Evolutionary conservation across 1,140 invertebrate species (phyloP).

Genomic region (Hycleus cichorii): DNA sequence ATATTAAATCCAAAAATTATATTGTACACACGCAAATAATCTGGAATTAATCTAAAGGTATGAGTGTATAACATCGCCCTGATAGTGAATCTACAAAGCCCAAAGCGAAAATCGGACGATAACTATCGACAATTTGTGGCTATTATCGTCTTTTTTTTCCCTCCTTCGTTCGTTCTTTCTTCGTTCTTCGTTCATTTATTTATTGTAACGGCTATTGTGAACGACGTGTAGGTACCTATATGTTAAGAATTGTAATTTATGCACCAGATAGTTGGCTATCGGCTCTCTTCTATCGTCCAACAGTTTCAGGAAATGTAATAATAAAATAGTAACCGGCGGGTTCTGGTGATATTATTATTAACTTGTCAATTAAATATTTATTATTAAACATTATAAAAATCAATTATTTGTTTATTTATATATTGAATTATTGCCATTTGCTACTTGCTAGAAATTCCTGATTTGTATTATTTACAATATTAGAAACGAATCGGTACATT

Average conservation of each 20-base stretch:
- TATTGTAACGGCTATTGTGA: conserved; percentile 10
- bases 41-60: conserved; percentile 23
- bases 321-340: neutral
- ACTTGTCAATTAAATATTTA: conserved; percentile 9
- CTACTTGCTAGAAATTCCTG: too few species aligned
- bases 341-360: conserved; percentile 8
- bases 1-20: conserved; percentile 35
- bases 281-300: neutral
- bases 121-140: conserved; percentile 28
- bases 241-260: neutral
- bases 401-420: too few species aligned
- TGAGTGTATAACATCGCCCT: conserved; percentile 15
- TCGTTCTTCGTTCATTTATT: conserved; percentile 6
- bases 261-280: conserved; percentile 4
- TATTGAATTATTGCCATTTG: too few species aligned
- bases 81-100: conserved; percentile 21
- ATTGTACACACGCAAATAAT: conserved; percentile 32
- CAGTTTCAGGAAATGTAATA: too few species aligned
- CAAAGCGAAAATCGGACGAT: conserved; percentile 16
- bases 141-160: conserved; percentile 3
- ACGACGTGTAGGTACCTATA: conserved; percentile 8
- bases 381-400: too few species aligned
- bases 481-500: too few species aligned
- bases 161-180: too few species aligned
- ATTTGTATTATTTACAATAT: too few species aligned